Conservation (phyloP, 2,797 vertebrate genomes). For the Vultur gryphus region DNA sequence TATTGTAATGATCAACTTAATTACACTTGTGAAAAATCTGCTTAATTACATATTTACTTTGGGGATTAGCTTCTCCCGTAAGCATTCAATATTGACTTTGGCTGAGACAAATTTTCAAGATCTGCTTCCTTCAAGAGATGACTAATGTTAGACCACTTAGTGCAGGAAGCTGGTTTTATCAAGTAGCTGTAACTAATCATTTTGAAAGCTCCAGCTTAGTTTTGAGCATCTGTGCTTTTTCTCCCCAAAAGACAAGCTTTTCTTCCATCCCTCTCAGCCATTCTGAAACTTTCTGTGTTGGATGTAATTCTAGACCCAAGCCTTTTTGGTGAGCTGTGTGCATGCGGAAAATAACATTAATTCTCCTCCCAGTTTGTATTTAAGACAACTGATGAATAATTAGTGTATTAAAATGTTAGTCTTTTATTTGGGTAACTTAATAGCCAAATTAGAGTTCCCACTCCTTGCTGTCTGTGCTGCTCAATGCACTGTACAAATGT, state of each 20-base stretch:
- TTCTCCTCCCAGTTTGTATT: too few relatives aligned
- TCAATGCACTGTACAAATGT: neutral
- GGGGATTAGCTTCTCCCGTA: neutral
- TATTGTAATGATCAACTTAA: neutral
- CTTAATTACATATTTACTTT: constrained; percentile 48
- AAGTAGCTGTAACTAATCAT: constrained; percentile 12
- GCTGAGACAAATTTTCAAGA: neutral
- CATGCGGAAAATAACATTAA: neutral
- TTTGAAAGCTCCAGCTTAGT: constrained; percentile 17
- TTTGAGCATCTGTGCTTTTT: neutral
- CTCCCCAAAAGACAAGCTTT: neutral
- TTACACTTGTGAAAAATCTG: neutral
- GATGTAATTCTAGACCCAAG: neutral
- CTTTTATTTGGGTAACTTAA: constrained; percentile 29
- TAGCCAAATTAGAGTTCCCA: neutral
- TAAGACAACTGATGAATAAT: constrained; percentile 15
- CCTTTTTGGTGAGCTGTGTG: neutral
- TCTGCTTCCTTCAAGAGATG: constrained; percentile 38
- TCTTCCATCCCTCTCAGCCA: neutral
- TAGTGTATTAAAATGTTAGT: neutral
- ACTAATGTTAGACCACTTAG: neutral
- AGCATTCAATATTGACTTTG: constrained; percentile 51
- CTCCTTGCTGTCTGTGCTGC: neutral
- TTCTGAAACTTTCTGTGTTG: neutral
- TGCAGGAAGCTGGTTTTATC: neutral